Conservation (phyloP, 23 tunicate genomes). For the Styela clava region DNA sequence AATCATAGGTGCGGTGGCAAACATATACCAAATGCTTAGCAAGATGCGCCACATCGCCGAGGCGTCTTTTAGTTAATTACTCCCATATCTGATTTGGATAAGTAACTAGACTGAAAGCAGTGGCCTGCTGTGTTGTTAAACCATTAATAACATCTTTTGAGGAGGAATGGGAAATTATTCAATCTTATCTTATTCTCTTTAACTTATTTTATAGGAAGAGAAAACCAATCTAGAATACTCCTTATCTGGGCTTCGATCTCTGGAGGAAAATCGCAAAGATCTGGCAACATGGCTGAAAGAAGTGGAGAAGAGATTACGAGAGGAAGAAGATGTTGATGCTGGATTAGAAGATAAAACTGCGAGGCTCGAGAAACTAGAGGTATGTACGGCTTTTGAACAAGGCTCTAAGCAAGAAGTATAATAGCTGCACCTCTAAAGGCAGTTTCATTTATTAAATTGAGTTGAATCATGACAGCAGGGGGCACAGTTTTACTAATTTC, state of each 20-base stretch:
- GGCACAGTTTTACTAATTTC: neutral
- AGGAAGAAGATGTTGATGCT: conserved; percentile 30
- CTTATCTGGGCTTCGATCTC: conserved; percentile 49
- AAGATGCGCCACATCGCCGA: too few species aligned
- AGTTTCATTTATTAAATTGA: neutral
- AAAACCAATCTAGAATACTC: conserved; percentile 39
- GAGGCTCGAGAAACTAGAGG: conserved; percentile 5
- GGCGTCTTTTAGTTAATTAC: too few species aligned
- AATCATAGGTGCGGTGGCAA: too few species aligned
- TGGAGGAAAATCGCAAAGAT: conserved; percentile 72
- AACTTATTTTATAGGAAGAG: conserved; percentile 63
- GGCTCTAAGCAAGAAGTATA: too few species aligned
- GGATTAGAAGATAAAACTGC: conserved; percentile 8
- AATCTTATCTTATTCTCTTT: too few species aligned
- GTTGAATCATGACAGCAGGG: neutral
- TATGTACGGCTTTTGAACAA: neutral
- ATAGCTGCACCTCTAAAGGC: too few species aligned
- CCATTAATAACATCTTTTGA: too few species aligned
- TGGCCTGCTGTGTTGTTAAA: too few species aligned
- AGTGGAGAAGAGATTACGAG: conserved; percentile 29
- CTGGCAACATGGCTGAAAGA: conserved; percentile 37
- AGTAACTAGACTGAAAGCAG: too few species aligned
- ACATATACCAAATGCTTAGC: too few species aligned
- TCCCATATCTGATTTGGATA: too few species aligned
- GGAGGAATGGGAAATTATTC: too few species aligned